Evolutionary conservation across 2,113 vertebrate species (phyloP), one percentile per base, ranked within the genome.

Genomic region (Sclerurus mexicanus): DNA sequence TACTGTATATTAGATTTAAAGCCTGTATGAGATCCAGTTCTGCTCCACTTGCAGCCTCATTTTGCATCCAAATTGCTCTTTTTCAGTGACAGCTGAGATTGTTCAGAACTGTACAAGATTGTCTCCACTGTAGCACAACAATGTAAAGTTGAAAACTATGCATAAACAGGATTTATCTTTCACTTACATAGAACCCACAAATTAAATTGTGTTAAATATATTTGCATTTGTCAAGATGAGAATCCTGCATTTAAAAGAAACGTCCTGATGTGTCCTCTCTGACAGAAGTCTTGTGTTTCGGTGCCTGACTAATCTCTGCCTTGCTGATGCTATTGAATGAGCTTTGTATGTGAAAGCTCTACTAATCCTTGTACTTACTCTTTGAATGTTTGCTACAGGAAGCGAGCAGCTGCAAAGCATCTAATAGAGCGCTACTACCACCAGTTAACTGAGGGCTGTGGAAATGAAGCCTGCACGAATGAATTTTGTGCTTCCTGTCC

Each of bases 351-450:
- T 94, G 95, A 94, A 95, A 98, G 97, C 97, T 96, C 52, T 97
- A 98, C 98, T 98, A 98, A 98, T 98, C 93, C 92, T 68, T 97
- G 63, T 98, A 97, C 98, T 97, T 97, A 93, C 96, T 98, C 97
- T 99, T 98, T 98, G 96, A 98, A 97, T 98, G 96, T 99, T 97
- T 98, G 98, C 95, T 94, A 96, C 98, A 99, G 99, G 99, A 99
- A 99, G 99, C 99, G 98, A 99, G 99, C 99, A 97, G 99, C 99
- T 98, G 99, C 99, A 98, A 99, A 99, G 98, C 99, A 99, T 98
- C 99, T 99, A 98, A 99, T 99, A 97, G 99, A 99, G 98, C 99
- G 99, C 98, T 99, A 99, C 99, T 99, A 99, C 99, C 99, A 98
- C 97, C 99, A 99, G 99, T 99, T 99, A 98, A 99, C 99, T 25